Base-by-base conservation (phyloP, 2,113 vertebrate genomes). In the Semicossyphus pulcher region DNA sequence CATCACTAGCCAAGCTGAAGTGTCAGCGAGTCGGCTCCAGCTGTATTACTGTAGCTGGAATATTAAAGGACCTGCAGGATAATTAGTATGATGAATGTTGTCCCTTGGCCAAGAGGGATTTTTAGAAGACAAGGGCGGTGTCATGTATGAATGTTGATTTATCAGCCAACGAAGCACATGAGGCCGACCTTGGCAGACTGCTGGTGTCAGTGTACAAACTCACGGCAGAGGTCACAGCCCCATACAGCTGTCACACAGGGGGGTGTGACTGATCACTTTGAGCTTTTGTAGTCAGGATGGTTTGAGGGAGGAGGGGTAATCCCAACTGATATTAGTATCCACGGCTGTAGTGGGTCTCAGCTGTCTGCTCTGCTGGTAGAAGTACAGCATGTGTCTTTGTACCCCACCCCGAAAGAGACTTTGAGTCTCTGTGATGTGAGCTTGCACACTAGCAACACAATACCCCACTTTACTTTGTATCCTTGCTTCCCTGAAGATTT, bases 231-330 rank as follows among this genome's bases (percentile, higher is more conserved):
- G 78, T 81, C 69, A 64, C 47, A 71, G 60, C 52, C 44, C 39
- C 61, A 8, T 56, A 29, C 56, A 68, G 66, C 76, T 81, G 63
- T 58, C 65, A 34, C 76, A 60, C 9, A 37, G 58, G 60, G 48
- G 44, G 37, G n/a, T 41, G 65, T 48, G 80, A 81, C 78, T 57
- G 78, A 85, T 73, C 45, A 70, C 65, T 82, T 76, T 39, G 41
- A 69, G 64, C 48, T 36, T 63, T 48, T 70, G 21, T 59, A 14
- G 29, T n/a, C 47, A 53, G 12, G 39, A 15, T 41, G 54, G 29
- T 39, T 75, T 64, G 37, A 41, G 53, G 42, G 32, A 72, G 65
- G 23, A 25, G 66, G 23, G 1, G 29, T 47, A 76, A 72, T 78
- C 59, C 47, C 12, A 11, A 21, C 53, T 62, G 48, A 60, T 62